These are phyloP conservation scores for Odocoileus hemionus DNA, from an alignment of 2,113 vertebrate genomes.

Conservation along the genomic window DNA sequence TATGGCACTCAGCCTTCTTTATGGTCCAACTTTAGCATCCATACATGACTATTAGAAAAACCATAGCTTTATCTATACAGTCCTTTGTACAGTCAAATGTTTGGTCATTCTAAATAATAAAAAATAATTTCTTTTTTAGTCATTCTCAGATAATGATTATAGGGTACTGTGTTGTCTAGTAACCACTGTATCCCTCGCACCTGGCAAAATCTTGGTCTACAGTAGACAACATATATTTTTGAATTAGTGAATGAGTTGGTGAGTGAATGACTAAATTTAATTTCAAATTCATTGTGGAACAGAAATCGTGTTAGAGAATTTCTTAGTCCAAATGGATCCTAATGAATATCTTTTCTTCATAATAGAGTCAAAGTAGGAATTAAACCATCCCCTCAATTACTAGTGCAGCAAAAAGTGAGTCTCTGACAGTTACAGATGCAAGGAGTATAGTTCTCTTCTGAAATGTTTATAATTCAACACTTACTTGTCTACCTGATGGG, in stretches of 20 bases:
- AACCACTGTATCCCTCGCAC: background rate
- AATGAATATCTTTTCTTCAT: background rate
- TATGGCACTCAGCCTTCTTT: background rate
- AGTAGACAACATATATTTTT: background rate
- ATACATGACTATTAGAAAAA: background rate
- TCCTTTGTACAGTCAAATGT: background rate
- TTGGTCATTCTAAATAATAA: background rate
- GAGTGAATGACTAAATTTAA: background rate
- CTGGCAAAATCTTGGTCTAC: background rate
- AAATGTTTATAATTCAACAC: background rate
- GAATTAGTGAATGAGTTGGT: background rate
- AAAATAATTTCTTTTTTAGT: background rate
- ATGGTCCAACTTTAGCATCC: background rate
- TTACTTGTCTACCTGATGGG: background rate
- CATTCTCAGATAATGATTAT: background rate
- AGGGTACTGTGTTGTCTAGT: background rate
- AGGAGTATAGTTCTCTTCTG: background rate
- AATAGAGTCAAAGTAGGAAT: background rate
- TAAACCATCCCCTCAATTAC: background rate
- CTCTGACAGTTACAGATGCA: background rate
- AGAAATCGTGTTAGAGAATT: background rate
- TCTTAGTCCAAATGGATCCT: background rate
- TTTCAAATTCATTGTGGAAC: background rate
- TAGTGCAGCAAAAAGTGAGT: background rate
- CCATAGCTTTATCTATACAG: background rate